Evolutionary conservation across 2,797 vertebrate genomes (phyloP), one percentile per base, ranked within the genome.

Genomic region (Aphelocoma californica): DNA sequence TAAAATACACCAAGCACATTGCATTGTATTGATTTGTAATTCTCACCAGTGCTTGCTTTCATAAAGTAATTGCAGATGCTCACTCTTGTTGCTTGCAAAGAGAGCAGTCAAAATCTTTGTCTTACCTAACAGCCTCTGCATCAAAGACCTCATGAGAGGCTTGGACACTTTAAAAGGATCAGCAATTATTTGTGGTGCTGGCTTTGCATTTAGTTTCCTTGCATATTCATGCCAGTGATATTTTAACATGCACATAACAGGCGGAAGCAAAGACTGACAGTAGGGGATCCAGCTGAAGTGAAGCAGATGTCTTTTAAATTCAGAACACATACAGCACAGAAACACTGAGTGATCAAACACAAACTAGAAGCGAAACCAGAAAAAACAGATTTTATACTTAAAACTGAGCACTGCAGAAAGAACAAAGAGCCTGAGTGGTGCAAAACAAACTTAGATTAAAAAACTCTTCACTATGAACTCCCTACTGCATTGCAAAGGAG

Each of bases 241-340:
- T 88, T 94, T 93, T 85, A 95, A 77, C 71, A 80, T 69, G 86
- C 93, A 58, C 62, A 44, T 54, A 85, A 57, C 83, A 51, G 81
- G 71, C 90, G 81, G 83, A 94, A 95, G 90, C 38, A 47, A 95
- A 92, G 91, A 74, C 73, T 92, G 92, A 93, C 88, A 80, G 83
- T 69, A 66, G 91, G 92, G 88, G 95, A 91, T 86, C 75, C 77
- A 96, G 93, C 85, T 93, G 95, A 97, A 96, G 91, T 20, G 82
- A 92, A 94, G 80, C 92, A 95, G 92, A 94, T 92, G 94, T 95
- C 88, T 93, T 96, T 96, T 88, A 95, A 95, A 96, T 96, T 96
- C 95, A 90, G 82, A 93, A 56, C 95, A 94, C 94, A 94, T 79
- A 83, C 69, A 85, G 60, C 86, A 80, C 67, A 92, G 91, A 77